phyloP scores from a whole-genome alignment of 2,888 invertebrate genomes.

The Torymus auratus region DNA sequence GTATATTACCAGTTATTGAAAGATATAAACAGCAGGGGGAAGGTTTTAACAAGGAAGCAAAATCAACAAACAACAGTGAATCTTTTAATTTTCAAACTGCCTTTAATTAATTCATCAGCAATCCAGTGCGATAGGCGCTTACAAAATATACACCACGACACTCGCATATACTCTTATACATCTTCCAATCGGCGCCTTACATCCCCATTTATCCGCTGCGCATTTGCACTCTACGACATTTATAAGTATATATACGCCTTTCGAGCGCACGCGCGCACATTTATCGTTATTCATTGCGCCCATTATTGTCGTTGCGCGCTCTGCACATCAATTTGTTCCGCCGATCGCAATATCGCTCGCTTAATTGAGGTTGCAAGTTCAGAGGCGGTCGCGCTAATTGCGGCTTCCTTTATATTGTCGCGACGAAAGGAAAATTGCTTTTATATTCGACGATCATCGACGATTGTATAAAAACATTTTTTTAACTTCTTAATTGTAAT shows the following conservation, averaged over 20 bases:
- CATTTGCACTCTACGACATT: too few relatives aligned
- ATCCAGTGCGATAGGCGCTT: not conserved
- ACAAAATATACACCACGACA: too few relatives aligned
- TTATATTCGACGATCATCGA: too few relatives aligned
- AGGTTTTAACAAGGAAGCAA: not conserved
- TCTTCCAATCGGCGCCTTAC: too few relatives aligned
- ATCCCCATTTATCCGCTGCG: too few relatives aligned
- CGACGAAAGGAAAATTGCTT: too few relatives aligned
- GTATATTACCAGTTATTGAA: too few relatives aligned
- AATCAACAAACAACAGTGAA: too few relatives aligned
- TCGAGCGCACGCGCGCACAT: constrained; percentile 7
- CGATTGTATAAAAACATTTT: too few relatives aligned
- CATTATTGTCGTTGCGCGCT: not conserved
- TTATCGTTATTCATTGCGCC: constrained; percentile 22
- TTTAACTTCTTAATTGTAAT: not conserved
- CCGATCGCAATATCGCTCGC: constrained; percentile 21
- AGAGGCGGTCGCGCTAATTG: constrained; percentile 33
- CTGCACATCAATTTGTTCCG: constrained; percentile 46
- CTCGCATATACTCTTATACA: too few relatives aligned
- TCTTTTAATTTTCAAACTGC: constrained; percentile 15
- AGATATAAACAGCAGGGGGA: too few relatives aligned
- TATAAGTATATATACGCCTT: too few relatives aligned
- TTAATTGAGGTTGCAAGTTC: constrained; percentile 51
- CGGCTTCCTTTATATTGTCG: not conserved
- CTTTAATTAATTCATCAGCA: not conserved